Evolutionary conservation across 2,888 invertebrate species (phyloP).

Genomic region (Chaitophorus viminalis): DNA sequence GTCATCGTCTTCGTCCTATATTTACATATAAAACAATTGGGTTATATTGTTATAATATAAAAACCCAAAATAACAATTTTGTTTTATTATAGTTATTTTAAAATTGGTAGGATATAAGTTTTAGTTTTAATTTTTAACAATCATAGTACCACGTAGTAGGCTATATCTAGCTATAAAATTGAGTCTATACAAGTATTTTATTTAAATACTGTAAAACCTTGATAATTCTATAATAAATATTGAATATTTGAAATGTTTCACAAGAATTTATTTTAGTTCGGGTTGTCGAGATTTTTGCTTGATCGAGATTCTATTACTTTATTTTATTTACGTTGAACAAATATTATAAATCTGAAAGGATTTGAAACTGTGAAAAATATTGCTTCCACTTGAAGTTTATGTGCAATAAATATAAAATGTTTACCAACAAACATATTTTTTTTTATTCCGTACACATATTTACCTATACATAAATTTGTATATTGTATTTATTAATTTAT

Average conservation of each 20-base stretch:
- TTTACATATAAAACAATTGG: background rate
- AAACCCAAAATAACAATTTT: background rate
- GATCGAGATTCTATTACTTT: background rate
- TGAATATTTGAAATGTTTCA: too few species aligned
- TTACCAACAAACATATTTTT: background rate
- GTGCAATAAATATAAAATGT: background rate
- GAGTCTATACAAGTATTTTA: background rate
- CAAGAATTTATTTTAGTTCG: too few species aligned
- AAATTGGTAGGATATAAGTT: background rate
- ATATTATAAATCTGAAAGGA: background rate
- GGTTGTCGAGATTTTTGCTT: background rate
- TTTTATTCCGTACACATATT: background rate
- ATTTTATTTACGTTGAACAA: background rate
- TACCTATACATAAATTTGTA: background rate
- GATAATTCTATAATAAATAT: too few species aligned
- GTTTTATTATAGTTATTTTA: background rate
- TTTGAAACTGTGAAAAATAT: background rate
- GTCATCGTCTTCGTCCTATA: constrained; percentile 63
- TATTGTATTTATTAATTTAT: background rate
- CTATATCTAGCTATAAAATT: background rate
- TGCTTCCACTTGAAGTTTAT: background rate
- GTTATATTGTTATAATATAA: background rate
- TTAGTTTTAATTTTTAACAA: background rate
- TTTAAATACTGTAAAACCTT: too few species aligned
- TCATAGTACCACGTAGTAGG: background rate